These are phyloP conservation scores for Macaria notata DNA, from an alignment of 2,888 invertebrate species.

Conservation along the genomic window DNA sequence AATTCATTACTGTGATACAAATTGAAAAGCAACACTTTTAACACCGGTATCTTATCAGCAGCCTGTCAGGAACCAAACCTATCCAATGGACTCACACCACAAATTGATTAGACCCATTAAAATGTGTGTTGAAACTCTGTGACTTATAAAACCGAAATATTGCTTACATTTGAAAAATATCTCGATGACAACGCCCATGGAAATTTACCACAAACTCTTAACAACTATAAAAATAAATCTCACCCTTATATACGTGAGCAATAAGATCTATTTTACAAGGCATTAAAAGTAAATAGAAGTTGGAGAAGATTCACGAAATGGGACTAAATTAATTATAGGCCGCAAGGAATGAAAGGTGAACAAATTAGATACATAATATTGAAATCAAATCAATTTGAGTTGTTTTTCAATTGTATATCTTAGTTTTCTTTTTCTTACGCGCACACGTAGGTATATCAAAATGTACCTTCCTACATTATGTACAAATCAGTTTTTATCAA, in stretches of 20 bases:
- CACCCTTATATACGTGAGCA: not conserved
- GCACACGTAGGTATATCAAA: no score
- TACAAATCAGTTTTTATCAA: no score
- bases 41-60: conserved; percentile 31
- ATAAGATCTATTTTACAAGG: conserved; percentile 24
- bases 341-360: conserved; percentile 60
- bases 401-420: conserved; percentile 29
- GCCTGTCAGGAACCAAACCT: conserved; percentile 37
- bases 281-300: conserved; percentile 10
- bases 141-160: conserved; percentile 65
- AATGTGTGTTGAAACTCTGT: conserved; percentile 67
- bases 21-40: no score
- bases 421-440: no score
- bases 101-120: conserved; percentile 77
- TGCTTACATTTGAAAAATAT: conserved; percentile 67
- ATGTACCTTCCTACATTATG: no score
- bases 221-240: conserved; percentile 22
- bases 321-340: conserved; percentile 69
- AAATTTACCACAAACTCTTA: conserved; percentile 35
- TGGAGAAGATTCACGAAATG: conserved; percentile 59
- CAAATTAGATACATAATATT: conserved; percentile 75
- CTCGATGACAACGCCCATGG: conserved; percentile 62
- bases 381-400: conserved; percentile 55
- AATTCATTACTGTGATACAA: not conserved
- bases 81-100: conserved; percentile 45